Evolutionary conservation across 2,113 vertebrate species (phyloP).

Genomic region (Henicopernis longicauda): DNA sequence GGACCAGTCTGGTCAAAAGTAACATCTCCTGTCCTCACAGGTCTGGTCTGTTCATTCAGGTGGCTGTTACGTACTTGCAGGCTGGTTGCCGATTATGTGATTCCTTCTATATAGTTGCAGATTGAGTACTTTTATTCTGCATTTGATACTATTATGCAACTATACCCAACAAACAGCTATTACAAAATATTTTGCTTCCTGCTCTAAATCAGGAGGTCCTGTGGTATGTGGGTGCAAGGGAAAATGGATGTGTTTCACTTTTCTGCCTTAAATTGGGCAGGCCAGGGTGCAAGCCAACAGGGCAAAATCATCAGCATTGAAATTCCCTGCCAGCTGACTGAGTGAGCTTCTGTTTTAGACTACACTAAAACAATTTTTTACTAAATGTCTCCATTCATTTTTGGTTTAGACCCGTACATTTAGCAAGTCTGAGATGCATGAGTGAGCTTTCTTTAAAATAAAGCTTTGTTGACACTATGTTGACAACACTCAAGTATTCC

Average conservation of each 20-base stretch:
- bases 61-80: background rate
- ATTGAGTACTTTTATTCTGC: background rate
- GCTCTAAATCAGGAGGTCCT: background rate
- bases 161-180: background rate
- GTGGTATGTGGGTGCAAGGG: background rate
- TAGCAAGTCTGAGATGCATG: background rate
- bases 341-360: background rate
- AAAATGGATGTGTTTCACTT: background rate
- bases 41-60: background rate
- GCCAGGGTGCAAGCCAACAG: background rate
- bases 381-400: background rate
- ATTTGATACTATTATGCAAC: background rate
- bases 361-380: background rate
- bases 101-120: background rate
- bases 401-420: background rate
- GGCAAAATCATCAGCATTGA: background rate
- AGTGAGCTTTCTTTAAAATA: background rate
- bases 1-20: background rate
- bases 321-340: background rate
- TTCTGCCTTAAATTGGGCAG: background rate
- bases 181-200: background rate
- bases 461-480: background rate
- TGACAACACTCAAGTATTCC: background rate
- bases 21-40: background rate
- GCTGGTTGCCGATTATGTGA: rapidly evolving